A percentile compares a stretch with the other conserved stretches of the same genome.
These are phyloP conservation scores for Ochotona curzoniae DNA, from an alignment of 2,113 vertebrate species.

Conservation along the genomic window DNA sequence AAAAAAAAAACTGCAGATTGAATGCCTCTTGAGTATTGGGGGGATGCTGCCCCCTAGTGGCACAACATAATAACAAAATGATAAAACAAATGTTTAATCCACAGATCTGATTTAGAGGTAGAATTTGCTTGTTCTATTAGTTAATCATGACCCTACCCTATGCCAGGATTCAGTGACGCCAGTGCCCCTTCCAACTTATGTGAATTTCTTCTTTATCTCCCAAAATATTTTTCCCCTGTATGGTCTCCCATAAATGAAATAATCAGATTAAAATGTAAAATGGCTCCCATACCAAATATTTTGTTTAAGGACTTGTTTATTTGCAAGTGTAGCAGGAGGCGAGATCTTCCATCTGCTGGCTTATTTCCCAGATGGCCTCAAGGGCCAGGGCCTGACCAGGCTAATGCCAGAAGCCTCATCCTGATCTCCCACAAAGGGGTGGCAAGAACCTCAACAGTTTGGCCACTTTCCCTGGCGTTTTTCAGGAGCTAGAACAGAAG, in stretches of 20 bases:
- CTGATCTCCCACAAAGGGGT: too few species aligned
- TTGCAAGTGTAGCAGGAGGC: too few species aligned
- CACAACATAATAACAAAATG: slow-evolving; percentile 11
- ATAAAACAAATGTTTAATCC: background rate
- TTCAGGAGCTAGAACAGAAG: too few species aligned
- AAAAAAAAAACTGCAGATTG: background rate
- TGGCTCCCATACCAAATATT: background rate
- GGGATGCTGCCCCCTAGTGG: slow-evolving; percentile 56
- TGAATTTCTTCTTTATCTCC: background rate
- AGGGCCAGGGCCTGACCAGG: too few species aligned
- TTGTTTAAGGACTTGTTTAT: too few species aligned
- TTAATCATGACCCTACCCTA: background rate
- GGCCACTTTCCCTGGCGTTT: too few species aligned
- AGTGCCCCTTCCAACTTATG: background rate
- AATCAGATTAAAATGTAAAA: slow-evolving; percentile 19
- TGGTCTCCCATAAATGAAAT: background rate
- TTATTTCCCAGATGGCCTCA: too few species aligned
- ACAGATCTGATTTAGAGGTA: background rate
- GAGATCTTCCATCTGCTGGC: too few species aligned
- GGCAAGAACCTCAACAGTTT: too few species aligned
- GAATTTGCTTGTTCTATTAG: slow-evolving; percentile 33
- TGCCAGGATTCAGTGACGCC: background rate
- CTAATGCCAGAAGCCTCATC: too few species aligned
- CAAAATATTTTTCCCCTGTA: too few species aligned
- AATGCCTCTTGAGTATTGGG: background rate